Base-by-base conservation (phyloP, 2,888 invertebrate species). In the Trissolcus japonicus region DNA sequence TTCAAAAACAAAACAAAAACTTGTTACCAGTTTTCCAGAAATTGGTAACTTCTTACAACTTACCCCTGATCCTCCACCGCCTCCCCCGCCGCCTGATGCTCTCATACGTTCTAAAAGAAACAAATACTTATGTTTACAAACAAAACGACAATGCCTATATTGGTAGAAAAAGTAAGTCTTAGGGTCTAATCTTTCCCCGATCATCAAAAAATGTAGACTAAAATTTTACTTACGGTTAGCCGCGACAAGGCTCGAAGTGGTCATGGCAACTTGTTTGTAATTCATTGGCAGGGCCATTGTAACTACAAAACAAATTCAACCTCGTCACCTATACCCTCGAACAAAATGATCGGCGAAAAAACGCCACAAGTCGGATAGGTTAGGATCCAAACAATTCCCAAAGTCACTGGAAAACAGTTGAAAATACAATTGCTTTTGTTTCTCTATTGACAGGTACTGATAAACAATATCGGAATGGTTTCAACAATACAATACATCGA, bases 231-330 rank as follows among this genome's bases (percentile, higher is more conserved):
- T 92, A 94, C 94, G 94, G 90, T 93, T 94, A 85, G 94, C 91
- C 86, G 91, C 91, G 83, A 93, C 93, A 51, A 93, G 92, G 84
- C 92, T 92, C 80, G 94, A 92, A 89, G 94, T 93, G 83, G 94
- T 92, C 89, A 94, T 92, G 67, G 95, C 94, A 83, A 95, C 93
- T 91, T 95, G 95, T 89, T 96, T 96, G 89, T 95, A 96, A 89
- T 94, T 95, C 82, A 92, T 92, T 72, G 95, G 95, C 80, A 96
- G 91, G 82, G 96, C 94, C 96, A 96, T 96, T 51, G 40, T 56
- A 48, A 19, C 0, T 29, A 13, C 78, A 83, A 50, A 19, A 57
- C 14, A 35, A 55, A 41, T 56, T 13, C 11, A 16, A 13, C 16
- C 19, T 17, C 41, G 16, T 41, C 41, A 25, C 54, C 51, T 51